Evolutionary conservation across 2,888 invertebrate genomes (phyloP), one percentile per base, ranked within the genome.

Genomic region (Melinopterus prodromus): DNA sequence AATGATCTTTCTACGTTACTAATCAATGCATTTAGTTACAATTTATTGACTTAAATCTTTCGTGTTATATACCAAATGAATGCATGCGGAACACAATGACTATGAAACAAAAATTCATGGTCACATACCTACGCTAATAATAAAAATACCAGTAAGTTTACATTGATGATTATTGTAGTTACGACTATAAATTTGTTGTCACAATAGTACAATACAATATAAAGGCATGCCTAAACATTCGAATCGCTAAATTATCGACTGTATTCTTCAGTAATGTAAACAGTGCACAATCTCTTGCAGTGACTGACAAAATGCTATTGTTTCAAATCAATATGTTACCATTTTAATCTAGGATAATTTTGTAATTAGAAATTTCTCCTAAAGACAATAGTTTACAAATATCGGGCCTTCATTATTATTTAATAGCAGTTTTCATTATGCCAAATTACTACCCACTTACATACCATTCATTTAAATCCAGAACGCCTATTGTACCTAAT

Each of bases 201-300:
- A 53, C 53, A 53, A 53, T 53, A 53, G 53, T 53, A 53, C 53
- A 53, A 53, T 53, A 53, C 53, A 53, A 53, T 53, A 53, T 53
- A 53, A 53, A 53, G 53, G 53, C 53, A 53, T 53, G 53, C 53
- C 12, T 12, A 9, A 9, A 53, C 53, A 53, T 53, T 53, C 12
- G 53, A 53, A 53, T 53, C 53, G 53, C 9, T 53, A 7, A 53
- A 53, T 53, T 53, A 53, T 53, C 7, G 9, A 53, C 5, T 53
- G 53, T 53, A 0, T 53, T 53, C 53, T 53, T 53, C 53, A 53
- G 53, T 53, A 53, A 53, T 53, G 3, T 53, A 53, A 53, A 9
- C 53, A 53, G 53, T 53, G 53, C 53, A 53, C 12, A 26, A 9
- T 53, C 7, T 53, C 2, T 53, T 53, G 53, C 53, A 53, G 0